Conservation (phyloP, 2,888 invertebrate genomes). For the Heliconius ismenius region DNA sequence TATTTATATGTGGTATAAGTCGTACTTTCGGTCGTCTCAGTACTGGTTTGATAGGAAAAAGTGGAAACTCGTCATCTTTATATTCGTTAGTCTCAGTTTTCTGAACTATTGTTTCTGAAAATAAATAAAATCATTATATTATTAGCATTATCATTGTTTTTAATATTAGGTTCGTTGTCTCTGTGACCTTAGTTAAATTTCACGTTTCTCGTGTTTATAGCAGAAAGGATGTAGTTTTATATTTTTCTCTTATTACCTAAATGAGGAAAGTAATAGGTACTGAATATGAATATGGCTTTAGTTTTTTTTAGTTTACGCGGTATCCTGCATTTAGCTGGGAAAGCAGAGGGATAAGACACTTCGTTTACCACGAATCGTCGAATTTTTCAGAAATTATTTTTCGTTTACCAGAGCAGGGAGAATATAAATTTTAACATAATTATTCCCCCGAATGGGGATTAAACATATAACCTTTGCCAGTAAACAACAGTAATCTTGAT, state of each 20-base stretch:
- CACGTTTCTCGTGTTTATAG: neutral
- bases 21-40: constrained; percentile 59
- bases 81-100: constrained; percentile 53
- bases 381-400: no score
- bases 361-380: neutral
- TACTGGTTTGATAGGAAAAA: constrained; percentile 55
- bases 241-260: neutral
- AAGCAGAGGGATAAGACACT: neutral
- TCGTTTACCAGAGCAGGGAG: no score
- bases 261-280: neutral
- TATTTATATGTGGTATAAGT: constrained; percentile 50
- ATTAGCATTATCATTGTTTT: neutral
- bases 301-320: neutral
- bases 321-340: no score
- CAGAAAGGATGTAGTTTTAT: neutral
- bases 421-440: no score
- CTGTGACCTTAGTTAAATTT: neutral
- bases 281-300: neutral
- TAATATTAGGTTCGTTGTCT: neutral
- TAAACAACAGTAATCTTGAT: no score
- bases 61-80: constrained; percentile 62
- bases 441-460: neutral
- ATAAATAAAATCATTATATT: neutral
- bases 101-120: constrained; percentile 55
- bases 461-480: neutral